Evolutionary conservation across 2,888 invertebrate species (phyloP).

Genomic region (Pristionchus arcanus): DNA sequence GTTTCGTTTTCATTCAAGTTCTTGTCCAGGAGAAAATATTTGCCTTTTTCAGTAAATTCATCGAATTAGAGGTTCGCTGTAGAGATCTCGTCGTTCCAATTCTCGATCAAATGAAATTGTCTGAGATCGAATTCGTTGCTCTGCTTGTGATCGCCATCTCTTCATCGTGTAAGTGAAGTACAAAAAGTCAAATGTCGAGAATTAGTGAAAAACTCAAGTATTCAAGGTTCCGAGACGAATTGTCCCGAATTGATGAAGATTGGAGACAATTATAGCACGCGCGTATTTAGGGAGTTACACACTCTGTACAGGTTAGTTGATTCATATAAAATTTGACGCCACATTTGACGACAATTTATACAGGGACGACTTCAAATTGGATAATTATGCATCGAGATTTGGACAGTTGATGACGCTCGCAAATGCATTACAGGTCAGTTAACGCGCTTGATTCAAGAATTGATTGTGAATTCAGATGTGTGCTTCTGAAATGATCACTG

Average conservation of each 20-base stretch:
- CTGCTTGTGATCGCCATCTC: background rate
- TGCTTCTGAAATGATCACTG: slow-evolving; percentile 55
- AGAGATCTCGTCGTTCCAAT: slow-evolving; percentile 10
- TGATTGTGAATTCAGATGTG: slow-evolving; percentile 47
- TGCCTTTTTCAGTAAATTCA: background rate
- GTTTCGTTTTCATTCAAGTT: background rate
- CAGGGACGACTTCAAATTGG: slow-evolving; percentile 1
- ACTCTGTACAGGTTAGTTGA: background rate
- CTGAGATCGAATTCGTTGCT: slow-evolving; percentile 1
- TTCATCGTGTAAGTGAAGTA: background rate
- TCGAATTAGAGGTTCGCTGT: background rate
- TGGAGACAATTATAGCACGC: background rate
- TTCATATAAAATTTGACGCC: background rate
- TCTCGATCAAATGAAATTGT: background rate
- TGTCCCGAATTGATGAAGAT: background rate
- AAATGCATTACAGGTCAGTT: background rate
- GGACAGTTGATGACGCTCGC: background rate
- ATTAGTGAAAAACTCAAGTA: background rate
- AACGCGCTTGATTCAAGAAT: background rate
- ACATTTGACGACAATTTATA: background rate
- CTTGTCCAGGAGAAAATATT: too few relatives aligned
- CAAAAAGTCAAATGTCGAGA: background rate
- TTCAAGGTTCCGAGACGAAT: background rate
- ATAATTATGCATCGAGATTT: background rate
- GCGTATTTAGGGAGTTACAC: background rate